A percentile compares a stretch with the other conserved stretches of the same genome.
phyloP scores from a whole-genome alignment of 1,140 invertebrate species.

The Diprion similis region DNA sequence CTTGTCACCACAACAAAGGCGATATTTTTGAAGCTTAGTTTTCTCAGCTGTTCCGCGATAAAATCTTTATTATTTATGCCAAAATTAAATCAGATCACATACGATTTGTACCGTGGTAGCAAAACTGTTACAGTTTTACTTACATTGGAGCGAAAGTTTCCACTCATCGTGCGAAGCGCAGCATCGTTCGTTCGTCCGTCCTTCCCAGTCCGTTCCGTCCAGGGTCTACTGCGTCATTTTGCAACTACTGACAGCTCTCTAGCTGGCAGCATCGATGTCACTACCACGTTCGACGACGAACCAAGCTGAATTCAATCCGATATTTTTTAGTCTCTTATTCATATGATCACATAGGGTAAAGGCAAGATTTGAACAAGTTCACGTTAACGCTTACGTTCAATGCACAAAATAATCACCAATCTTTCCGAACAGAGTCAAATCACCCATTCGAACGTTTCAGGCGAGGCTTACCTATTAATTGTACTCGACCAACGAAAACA shows the following conservation, averaged over 20 bases:
- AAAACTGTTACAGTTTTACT: slow-evolving; percentile 26
- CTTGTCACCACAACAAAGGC: slow-evolving; percentile 26
- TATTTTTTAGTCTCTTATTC: not conserved
- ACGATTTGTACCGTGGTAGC: not conserved
- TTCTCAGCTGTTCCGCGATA: not conserved
- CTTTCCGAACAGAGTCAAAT: too few species aligned
- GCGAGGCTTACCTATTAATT: not conserved
- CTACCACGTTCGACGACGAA: not conserved
- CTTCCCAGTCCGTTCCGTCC: slow-evolving; percentile 24
- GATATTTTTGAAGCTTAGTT: not conserved
- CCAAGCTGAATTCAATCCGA: not conserved
- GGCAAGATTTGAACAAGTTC: not conserved
- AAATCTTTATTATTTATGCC: not conserved
- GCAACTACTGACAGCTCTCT: slow-evolving; percentile 45
- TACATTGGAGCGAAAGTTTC: slow-evolving; percentile 46
- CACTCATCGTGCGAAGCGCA: slow-evolving; percentile 47
- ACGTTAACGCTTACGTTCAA: not conserved
- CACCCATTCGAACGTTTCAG: not conserved
- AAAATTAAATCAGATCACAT: not conserved
- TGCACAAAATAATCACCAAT: not conserved
- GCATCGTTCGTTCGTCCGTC: slow-evolving; percentile 27
- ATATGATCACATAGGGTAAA: not conserved
- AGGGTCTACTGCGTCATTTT: slow-evolving; percentile 56
- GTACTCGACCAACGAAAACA: slow-evolving; percentile 44
- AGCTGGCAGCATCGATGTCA: slow-evolving; percentile 23